Base-by-base conservation (phyloP, 2,797 vertebrate genomes). In the Pseudocheirus occidentalis region DNA sequence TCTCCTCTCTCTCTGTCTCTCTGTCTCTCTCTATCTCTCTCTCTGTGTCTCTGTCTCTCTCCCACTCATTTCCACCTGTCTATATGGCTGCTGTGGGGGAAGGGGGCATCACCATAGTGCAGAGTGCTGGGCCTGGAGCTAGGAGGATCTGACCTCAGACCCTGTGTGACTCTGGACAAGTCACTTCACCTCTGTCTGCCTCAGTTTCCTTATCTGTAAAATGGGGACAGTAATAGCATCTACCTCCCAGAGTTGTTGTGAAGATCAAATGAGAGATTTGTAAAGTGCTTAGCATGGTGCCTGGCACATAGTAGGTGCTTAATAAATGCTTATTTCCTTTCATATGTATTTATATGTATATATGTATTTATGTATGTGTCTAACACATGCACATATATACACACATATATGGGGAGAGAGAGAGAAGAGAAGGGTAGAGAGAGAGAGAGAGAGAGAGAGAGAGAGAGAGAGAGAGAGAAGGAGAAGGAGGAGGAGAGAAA, bases 21-120 rank as follows among this genome's bases (percentile, higher is more conserved):
- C n/a, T 14, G 21, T 14, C 57, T 28, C 21, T 57, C 21, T 55
- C 16, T 13, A 53, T 3, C 53, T 54, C 10, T 54, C 53, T 11
- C 6, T 11, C 10, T 54, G 9, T 54, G 53, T 54, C 53, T 54
- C 53, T 54, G 53, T 53, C 5, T 53, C 53, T 62, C 59, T 58
- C 57, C 34, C 59, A 34, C 31, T 62, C 59, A 34, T 34, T 0
- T 66, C 31, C 13, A 34, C 1, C 13, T 62, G 12, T 34, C 31
- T n/a, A 14, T 62, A 31, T 34, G 59, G 31, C 59, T 4, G 3
- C 59, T 62, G 29, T 10, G 28, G 9, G 28, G 10, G 55, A 0
- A 0, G 0, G 55, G 0, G 0, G 0, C 5, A 1, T 56, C 4
- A 6, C 62, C 62, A 5, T n/a, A n/a, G 34, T 66, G 14, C 31